These are phyloP conservation scores for Valencia hispanica DNA, from an alignment of 2,797 vertebrate species.

Conservation along the genomic window DNA sequence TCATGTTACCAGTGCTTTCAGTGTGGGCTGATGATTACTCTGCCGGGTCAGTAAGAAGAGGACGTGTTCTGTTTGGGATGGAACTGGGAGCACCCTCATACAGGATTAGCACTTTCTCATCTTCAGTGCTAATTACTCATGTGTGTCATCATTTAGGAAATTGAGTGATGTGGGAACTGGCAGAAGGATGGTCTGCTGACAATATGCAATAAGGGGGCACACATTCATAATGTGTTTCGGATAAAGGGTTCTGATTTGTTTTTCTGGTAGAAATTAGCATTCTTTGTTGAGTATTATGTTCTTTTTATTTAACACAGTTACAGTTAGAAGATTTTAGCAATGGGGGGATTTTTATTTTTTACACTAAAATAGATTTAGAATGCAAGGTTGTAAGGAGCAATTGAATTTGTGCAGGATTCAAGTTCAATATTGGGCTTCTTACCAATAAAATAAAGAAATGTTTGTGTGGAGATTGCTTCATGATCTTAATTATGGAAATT, in stretches of 20 bases:
- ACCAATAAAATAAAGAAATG: too few relatives aligned
- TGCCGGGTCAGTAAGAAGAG: constrained; percentile 32
- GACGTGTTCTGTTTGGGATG: constrained; percentile 46
- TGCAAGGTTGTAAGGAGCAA: too few relatives aligned
- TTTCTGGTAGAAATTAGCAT: neutral
- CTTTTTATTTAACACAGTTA: neutral
- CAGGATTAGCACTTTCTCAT: constrained; percentile 65
- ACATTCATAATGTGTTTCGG: constrained; percentile 20
- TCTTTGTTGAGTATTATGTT: neutral
- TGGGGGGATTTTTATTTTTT: too few relatives aligned
- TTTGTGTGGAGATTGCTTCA: too few relatives aligned
- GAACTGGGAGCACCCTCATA: constrained; percentile 41
- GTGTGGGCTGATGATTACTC: constrained; percentile 36
- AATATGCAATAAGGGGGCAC: constrained; percentile 25
- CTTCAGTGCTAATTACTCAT: constrained; percentile 54
- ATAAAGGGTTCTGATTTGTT: constrained; percentile 5
- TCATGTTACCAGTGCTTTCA: constrained; percentile 57
- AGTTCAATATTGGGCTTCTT: too few relatives aligned
- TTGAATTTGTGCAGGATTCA: too few relatives aligned
- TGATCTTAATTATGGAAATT: too few relatives aligned
- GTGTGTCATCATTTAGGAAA: constrained; percentile 52
- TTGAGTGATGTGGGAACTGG: constrained; percentile 39
- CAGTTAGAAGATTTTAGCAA: too few relatives aligned
- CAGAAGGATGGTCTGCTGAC: constrained; percentile 32
- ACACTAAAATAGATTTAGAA: too few relatives aligned